Conservation (phyloP, 2,888 invertebrate species). For the Marasmarcha lunaedactyla region DNA sequence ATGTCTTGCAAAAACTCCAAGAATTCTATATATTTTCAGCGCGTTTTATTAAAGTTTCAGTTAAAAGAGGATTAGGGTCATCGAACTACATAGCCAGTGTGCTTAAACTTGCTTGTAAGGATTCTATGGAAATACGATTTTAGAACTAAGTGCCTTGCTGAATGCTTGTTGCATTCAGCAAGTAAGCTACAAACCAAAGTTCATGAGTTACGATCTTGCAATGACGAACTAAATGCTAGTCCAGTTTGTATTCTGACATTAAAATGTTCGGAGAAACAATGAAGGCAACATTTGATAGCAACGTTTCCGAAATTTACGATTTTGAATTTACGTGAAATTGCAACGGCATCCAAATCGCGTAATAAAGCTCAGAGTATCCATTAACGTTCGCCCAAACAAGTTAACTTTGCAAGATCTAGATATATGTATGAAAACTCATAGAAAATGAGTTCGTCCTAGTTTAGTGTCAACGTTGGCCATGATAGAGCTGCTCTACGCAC, state of each 20-base stretch:
- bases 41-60: background rate
- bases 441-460: background rate
- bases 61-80: slow-evolving; percentile 52
- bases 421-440: no score
- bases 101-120: slow-evolving; percentile 66
- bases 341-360: slow-evolving; percentile 20
- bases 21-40: background rate
- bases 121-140: slow-evolving; percentile 70
- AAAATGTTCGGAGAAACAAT: slow-evolving; percentile 18
- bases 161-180: background rate
- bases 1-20: slow-evolving; percentile 11
- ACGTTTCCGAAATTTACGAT: slow-evolving; percentile 37
- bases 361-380: slow-evolving; percentile 23
- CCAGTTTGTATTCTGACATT: slow-evolving; percentile 8
- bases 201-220: background rate
- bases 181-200: background rate
- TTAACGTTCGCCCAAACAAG: slow-evolving; percentile 9
- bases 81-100: slow-evolving; percentile 62
- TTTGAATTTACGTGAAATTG: slow-evolving; percentile 29
- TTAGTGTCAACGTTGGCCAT: no score
- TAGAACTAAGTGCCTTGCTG: slow-evolving; percentile 26
- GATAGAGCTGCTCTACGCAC: no score
- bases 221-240: slow-evolving; percentile 9
- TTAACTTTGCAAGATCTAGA: background rate
- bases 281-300: slow-evolving; percentile 15